These are phyloP conservation scores for Plagodis dolabraria DNA, from an alignment of 2,888 invertebrate species.

Conservation along the genomic window DNA sequence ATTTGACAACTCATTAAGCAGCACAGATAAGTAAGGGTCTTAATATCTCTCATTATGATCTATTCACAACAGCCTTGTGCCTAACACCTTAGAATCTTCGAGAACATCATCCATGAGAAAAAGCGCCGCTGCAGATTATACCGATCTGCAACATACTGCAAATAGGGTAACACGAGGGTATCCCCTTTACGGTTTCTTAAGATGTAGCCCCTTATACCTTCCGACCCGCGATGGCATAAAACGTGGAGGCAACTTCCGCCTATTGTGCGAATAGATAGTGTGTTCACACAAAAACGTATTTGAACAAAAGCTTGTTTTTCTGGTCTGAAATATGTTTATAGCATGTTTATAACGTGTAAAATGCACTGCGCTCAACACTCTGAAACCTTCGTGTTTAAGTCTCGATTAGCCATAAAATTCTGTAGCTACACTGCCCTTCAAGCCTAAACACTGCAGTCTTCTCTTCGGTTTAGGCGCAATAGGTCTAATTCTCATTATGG, in stretches of 20 bases:
- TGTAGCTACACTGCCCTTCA: too few relatives aligned
- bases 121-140: conserved; percentile 14
- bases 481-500: too few relatives aligned
- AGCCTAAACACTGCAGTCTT: too few relatives aligned
- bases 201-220: conserved; percentile 2
- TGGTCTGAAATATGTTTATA: neutral
- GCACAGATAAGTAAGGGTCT: too few relatives aligned
- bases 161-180: conserved; percentile 8
- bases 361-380: neutral
- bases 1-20: too few relatives aligned
- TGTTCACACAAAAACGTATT: neutral
- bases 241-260: conserved; percentile 9
- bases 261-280: conserved; percentile 18
- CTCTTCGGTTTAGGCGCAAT: too few relatives aligned
- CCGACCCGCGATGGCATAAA: conserved; percentile 10
- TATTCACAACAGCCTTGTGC: neutral
- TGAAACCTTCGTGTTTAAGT: neutral
- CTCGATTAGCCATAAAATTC: too few relatives aligned
- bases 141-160: conserved; percentile 20
- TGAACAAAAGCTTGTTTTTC: neutral
- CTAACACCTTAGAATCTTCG: conserved; percentile 19
- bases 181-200: conserved; percentile 5
- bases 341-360: too few relatives aligned
- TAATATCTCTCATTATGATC: too few relatives aligned
- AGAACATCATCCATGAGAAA: conserved; percentile 8